Conservation (phyloP, 37 sponge, comb jelly and placozoan species). For the Axinella damicornis region DNA sequence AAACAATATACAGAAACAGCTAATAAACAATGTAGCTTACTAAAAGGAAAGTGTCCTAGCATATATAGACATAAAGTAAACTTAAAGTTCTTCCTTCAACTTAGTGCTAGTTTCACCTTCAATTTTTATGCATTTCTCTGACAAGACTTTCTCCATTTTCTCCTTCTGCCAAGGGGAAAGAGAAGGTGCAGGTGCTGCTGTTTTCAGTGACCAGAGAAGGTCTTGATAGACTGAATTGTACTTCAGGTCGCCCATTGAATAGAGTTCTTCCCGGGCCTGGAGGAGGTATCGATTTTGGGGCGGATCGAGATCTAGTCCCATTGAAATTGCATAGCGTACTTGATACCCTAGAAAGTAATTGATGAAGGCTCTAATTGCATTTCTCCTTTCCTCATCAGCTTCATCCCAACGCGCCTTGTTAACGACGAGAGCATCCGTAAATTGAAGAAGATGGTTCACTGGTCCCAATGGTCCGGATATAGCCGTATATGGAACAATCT, state of each 20-base stretch:
- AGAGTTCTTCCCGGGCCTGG: background rate
- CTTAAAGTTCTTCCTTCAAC: no score
- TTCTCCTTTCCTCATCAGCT: conserved; percentile 32
- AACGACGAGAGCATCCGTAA: conserved; percentile 53
- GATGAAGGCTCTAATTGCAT: conserved; percentile 10
- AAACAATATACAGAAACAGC: no score
- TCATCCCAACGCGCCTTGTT: conserved; percentile 22
- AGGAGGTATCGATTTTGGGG: conserved; percentile 36
- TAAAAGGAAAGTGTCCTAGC: no score
- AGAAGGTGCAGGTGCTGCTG: conserved; percentile 1
- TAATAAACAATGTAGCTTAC: no score
- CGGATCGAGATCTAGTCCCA: conserved; percentile 20
- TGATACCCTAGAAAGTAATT: background rate
- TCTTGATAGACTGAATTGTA: background rate
- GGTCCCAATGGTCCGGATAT: conserved; percentile 26
- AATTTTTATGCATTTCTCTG: no score
- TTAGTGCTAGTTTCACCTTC: no score
- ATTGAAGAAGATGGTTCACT: conserved; percentile 3
- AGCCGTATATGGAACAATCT: conserved; percentile 13
- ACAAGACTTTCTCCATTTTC: background rate
- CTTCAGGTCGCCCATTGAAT: background rate
- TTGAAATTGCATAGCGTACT: background rate
- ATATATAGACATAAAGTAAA: no score
- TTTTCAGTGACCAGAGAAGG: background rate
- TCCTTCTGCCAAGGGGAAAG: background rate